Conservation (phyloP, 2,113 vertebrate genomes). For the Lota lota region DNA sequence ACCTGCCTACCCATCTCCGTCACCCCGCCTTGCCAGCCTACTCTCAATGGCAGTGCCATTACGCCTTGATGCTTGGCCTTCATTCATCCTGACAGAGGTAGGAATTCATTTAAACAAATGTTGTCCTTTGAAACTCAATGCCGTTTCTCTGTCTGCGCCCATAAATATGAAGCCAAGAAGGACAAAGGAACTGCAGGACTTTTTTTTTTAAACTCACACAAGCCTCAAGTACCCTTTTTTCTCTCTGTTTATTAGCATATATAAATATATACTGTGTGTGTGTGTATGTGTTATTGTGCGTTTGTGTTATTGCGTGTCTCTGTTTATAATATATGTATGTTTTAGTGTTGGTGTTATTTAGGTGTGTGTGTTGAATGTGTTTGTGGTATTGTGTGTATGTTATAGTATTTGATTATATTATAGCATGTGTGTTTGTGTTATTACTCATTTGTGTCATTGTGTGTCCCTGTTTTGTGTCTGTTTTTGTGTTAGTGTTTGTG, state of each 20-base stretch:
- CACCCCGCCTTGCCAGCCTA: not conserved
- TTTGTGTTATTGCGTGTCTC: no score
- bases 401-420: not conserved
- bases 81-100: constrained; percentile 16
- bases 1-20: constrained; percentile 2
- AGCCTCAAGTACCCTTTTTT: constrained; percentile 22
- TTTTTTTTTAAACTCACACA: not conserved
- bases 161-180: constrained; percentile 46
- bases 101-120: constrained; percentile 44
- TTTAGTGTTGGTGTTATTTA: no score
- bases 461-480: not conserved
- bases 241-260: no score
- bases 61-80: constrained; percentile 37
- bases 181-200: constrained; percentile 44
- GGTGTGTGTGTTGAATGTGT: no score
- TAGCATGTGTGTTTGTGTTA: not conserved
- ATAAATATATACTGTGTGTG: no score
- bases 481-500: constrained; percentile 19
- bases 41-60: constrained; percentile 11
- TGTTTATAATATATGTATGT: no score
- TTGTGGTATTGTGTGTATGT: not conserved
- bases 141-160: not conserved
- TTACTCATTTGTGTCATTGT: not conserved
- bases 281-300: no score
- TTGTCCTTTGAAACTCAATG: constrained; percentile 42